Base-by-base conservation (phyloP, 2,113 vertebrate species). In the Haemorhous mexicanus region DNA sequence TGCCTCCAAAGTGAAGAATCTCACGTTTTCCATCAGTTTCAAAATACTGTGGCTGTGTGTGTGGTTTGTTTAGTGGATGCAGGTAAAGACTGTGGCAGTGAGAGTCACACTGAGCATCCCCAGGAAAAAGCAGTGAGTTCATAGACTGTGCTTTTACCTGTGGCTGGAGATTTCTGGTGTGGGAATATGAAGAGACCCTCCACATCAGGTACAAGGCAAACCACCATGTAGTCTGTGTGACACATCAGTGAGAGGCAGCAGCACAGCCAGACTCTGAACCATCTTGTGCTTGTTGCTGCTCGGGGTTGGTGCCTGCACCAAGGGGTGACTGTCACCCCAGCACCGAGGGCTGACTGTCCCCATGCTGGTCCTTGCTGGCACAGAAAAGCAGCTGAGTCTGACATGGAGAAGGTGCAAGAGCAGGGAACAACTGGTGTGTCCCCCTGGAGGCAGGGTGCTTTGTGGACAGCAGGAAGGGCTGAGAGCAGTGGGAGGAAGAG, bases 401-500 rank as follows among this genome's bases (percentile, higher is more conserved):
- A 39, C 17, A 28, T 26, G 43, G 28, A 81, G 39, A 35, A 43
- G 39, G 33, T 19, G 37, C n/a, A 49, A 62, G 32, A 11, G n/a
- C 8, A 0, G 39, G 32, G 22, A 86, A 6, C n/a, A 64, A 23
- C 16, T 2, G 6, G 41, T 46, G 35, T 33, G 61, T 21, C 55
- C 43, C 18, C 46, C 1, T 3, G 61, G 37, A 85, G 32, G 19
- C 2, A 6, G 12, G 16, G 43, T 43, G n/a, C 35, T 77, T 13
- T 26, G 7, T 47, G 68, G 35, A 15, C 32, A 53, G 47, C 4
- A 37, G 43, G n/a, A 72, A 55, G 33, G 64, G 68, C 61, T 2
- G 0, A 53, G 72, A 21, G 46, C 69, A 2, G 0, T 3, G 24
- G 20, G 32, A 66, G 26, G 47, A 27, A 43, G 18, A 0, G 1